Evolutionary conservation across 2,113 vertebrate species (phyloP).

Genomic region (Elephas maximus): DNA sequence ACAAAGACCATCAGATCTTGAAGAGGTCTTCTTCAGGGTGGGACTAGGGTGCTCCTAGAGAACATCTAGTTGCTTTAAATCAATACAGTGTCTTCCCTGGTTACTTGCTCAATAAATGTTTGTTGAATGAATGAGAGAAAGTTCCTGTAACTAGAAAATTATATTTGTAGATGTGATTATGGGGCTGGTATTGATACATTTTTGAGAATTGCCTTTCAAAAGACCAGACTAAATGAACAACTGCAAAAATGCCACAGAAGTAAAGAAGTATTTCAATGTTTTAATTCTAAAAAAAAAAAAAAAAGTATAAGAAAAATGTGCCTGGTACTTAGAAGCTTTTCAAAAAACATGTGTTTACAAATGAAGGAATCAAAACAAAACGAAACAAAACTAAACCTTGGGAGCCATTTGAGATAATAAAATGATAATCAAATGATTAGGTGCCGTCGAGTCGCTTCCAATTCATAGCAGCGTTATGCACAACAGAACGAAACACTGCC

Average conservation of each 20-base stretch:
- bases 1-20: too few species aligned
- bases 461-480: too few species aligned
- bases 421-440: too few species aligned
- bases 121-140: slow-evolving; percentile 26
- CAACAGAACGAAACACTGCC: too few species aligned
- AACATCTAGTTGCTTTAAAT: slow-evolving; percentile 28
- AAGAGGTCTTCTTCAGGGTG: too few species aligned
- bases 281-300: too few species aligned
- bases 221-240: not conserved
- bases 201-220: slow-evolving; percentile 50
- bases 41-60: not conserved
- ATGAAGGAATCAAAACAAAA: slow-evolving; percentile 7
- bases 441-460: too few species aligned
- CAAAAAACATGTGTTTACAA: not conserved
- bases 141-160: not conserved
- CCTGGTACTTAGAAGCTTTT: not conserved
- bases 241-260: slow-evolving; percentile 12
- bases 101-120: not conserved
- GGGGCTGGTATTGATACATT: not conserved
- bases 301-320: not conserved
- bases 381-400: too few species aligned
- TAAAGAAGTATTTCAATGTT: not conserved
- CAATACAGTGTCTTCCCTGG: not conserved
- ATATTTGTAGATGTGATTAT: slow-evolving; percentile 29
- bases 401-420: too few species aligned